Conservation (phyloP, 1,140 invertebrate genomes). For the Zaprionus inermis region DNA sequence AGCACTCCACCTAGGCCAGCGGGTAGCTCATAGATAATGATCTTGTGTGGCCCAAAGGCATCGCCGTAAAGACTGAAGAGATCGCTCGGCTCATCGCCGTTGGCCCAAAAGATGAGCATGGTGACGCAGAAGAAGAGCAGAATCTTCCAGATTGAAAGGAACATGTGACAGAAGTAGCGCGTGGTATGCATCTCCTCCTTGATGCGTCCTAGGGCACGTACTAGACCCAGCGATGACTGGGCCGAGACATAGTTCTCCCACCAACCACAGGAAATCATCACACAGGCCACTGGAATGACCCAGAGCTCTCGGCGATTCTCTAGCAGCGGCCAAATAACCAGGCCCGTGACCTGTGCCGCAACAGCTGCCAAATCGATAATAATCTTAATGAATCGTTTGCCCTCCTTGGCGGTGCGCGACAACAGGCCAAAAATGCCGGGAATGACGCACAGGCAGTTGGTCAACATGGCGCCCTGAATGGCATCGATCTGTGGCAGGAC, state of each 20-base stretch:
- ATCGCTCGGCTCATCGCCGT: conserved; percentile 90
- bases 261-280: conserved; percentile 96
- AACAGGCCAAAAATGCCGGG: conserved; percentile 90
- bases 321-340: conserved; percentile 94
- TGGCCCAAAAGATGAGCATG: conserved; percentile 89
- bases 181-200: conserved; percentile 92
- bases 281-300: conserved; percentile 92
- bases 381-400: conserved; percentile 91
- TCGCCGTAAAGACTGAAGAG: conserved; percentile 90
- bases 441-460: conserved; percentile 96
- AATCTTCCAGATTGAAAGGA: conserved; percentile 95
- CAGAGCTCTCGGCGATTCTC: conserved; percentile 90
- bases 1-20: conserved; percentile 85
- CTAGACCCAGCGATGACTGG: conserved; percentile 91
- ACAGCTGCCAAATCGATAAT: conserved; percentile 93
- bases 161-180: conserved; percentile 94
- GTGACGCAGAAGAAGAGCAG: conserved; percentile 91
- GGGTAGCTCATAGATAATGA: conserved; percentile 90
- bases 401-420: conserved; percentile 92
- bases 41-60: conserved; percentile 91
- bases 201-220: conserved; percentile 91
- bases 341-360: conserved; percentile 93
- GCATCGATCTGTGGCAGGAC: conserved; percentile 96
- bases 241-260: conserved; percentile 98
- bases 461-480: conserved; percentile 96